phyloP scores from a whole-genome alignment of 1,140 invertebrate genomes.

The Scaptodrosophila lebanonensis region DNA sequence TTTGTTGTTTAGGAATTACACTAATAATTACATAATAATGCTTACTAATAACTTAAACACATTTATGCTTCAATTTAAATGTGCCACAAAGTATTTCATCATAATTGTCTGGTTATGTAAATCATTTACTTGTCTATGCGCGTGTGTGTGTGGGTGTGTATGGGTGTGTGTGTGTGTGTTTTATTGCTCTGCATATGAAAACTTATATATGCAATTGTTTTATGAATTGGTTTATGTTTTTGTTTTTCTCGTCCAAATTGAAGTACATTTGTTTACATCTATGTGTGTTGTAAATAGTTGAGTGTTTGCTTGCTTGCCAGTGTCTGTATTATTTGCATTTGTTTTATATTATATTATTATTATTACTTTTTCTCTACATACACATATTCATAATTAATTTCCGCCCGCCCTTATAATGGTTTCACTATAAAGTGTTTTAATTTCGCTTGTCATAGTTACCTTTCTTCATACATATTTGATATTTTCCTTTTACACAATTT shows the following conservation, averaged over 20 bases:
- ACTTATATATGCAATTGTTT: too few relatives aligned
- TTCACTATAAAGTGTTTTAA: constrained; percentile 57
- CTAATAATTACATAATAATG: constrained; percentile 75
- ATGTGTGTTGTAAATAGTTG: not conserved
- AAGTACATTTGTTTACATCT: too few relatives aligned
- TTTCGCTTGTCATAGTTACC: constrained; percentile 61
- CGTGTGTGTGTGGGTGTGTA: constrained; percentile 28
- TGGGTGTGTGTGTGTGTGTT: constrained; percentile 30
- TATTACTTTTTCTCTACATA: constrained; percentile 57
- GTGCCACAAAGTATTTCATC: constrained; percentile 42
- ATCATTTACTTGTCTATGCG: constrained; percentile 29
- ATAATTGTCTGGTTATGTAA: constrained; percentile 21
- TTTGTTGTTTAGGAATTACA: constrained; percentile 68
- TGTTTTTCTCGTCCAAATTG: not conserved
- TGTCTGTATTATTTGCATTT: constrained; percentile 4
- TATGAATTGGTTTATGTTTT: too few relatives aligned
- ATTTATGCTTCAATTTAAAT: constrained; percentile 67
- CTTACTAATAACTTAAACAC: constrained; percentile 74
- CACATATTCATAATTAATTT: constrained; percentile 70
- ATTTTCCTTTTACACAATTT: constrained; percentile 48
- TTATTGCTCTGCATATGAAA: too few relatives aligned
- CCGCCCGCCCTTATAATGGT: constrained; percentile 70
- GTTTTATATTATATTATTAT: constrained; percentile 20
- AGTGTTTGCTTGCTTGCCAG: not conserved
- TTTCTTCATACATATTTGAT: constrained; percentile 69